Evolutionary conservation across 2,113 vertebrate genomes (phyloP).

Genomic region (Caranx ignobilis): DNA sequence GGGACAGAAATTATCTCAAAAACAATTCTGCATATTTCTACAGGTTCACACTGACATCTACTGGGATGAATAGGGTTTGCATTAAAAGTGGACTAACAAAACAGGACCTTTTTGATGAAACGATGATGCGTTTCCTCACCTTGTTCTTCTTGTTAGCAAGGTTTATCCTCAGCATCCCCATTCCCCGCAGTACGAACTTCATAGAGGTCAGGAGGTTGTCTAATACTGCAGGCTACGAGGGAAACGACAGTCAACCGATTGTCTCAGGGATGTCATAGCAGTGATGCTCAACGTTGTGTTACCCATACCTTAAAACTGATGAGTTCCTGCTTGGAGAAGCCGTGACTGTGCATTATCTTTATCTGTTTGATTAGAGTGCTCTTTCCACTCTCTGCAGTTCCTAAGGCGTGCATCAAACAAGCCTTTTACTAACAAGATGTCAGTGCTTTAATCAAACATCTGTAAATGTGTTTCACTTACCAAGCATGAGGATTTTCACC

Average conservation of each 20-base stretch:
- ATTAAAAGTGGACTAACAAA: too few species aligned
- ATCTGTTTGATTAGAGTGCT: slow-evolving; percentile 85
- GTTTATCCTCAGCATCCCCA: slow-evolving; percentile 85
- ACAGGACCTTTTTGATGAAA: too few species aligned
- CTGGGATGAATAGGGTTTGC: slow-evolving; percentile 31
- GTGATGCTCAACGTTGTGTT: not conserved
- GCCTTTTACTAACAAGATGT: not conserved
- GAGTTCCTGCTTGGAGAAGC: slow-evolving; percentile 83
- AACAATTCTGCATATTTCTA: not conserved
- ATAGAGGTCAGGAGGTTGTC: slow-evolving; percentile 87
- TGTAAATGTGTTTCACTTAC: slow-evolving; percentile 50
- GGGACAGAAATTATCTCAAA: not conserved
- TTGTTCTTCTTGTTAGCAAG: slow-evolving; percentile 83
- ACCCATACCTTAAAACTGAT: slow-evolving; percentile 79
- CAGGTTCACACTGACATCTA: slow-evolving; percentile 61
- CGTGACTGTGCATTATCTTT: slow-evolving; percentile 83
- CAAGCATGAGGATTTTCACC: slow-evolving; percentile 83
- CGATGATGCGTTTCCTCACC: slow-evolving; percentile 52
- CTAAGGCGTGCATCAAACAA: slow-evolving; percentile 50
- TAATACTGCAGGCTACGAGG: slow-evolving; percentile 79
- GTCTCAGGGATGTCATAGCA: not conserved
- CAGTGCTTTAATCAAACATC: not conserved
- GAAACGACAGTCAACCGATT: not conserved
- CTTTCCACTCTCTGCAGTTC: slow-evolving; percentile 83
- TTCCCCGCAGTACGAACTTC: slow-evolving; percentile 86